phyloP scores from a whole-genome alignment of 1,140 invertebrate species.

The Drosophila subobscura region DNA sequence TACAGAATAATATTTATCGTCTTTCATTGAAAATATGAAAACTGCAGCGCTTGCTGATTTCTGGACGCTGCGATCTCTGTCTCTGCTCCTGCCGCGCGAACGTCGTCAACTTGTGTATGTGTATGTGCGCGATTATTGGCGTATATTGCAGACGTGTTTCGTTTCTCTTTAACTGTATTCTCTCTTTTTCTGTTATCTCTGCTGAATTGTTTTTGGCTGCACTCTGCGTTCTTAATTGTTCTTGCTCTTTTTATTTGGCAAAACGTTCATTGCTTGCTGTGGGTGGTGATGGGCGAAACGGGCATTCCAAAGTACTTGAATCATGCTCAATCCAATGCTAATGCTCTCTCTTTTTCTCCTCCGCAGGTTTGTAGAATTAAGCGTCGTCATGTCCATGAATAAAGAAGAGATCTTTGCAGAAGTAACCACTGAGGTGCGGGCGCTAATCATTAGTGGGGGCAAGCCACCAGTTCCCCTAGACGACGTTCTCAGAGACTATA shows the following conservation, averaged over 20 bases:
- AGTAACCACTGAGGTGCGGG: slow-evolving; percentile 59
- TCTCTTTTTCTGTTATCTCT: slow-evolving; percentile 3
- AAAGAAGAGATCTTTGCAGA: slow-evolving; percentile 32
- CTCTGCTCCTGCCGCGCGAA: neutral
- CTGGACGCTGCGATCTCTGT: no score
- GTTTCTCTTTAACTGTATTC: slow-evolving; percentile 12
- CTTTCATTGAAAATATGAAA: neutral
- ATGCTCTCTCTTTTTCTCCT: slow-evolving; percentile 7
- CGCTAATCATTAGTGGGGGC: slow-evolving; percentile 56
- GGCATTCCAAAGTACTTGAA: slow-evolving; percentile 42
- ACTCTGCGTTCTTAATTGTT: slow-evolving; percentile 17
- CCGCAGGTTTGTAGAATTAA: slow-evolving; percentile 8
- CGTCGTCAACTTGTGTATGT: neutral
- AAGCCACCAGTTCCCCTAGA: slow-evolving; percentile 62
- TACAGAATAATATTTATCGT: neutral
- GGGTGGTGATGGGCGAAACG: slow-evolving; percentile 20
- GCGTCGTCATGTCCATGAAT: slow-evolving; percentile 14
- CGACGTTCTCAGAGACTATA: slow-evolving; percentile 56
- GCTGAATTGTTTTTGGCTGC: slow-evolving; percentile 2
- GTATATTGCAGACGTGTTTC: neutral
- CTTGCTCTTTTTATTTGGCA: slow-evolving; percentile 1
- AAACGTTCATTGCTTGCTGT: slow-evolving; percentile 4
- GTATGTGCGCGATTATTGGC: no score
- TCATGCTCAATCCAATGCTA: slow-evolving; percentile 20
- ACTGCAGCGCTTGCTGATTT: neutral